Conservation (phyloP, 35 echinoderm and acorn worm species). For the Amphiura filiformis region DNA sequence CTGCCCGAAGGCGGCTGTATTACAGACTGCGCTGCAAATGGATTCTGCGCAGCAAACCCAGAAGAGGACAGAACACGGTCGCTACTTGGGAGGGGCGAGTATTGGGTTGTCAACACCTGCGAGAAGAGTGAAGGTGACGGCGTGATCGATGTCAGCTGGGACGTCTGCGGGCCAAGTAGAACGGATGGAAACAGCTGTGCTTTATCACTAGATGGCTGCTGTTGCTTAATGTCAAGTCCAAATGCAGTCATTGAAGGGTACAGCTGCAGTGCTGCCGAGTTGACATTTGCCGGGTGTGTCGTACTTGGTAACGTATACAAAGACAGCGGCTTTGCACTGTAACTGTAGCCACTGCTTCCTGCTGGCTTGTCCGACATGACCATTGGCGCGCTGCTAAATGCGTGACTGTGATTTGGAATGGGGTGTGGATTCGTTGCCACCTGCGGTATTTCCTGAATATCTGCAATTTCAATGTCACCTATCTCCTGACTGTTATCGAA, state of each 20-base stretch:
- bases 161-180: not conserved
- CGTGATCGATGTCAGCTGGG: not conserved
- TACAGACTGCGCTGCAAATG: constrained; percentile 6
- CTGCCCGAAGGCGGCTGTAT: constrained; percentile 45
- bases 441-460: not conserved
- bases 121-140: constrained; percentile 45
- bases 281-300: not conserved
- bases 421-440: not conserved
- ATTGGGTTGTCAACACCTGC: constrained; percentile 35
- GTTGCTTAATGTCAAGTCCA: not conserved
- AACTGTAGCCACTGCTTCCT: not conserved
- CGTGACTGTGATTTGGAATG: not conserved
- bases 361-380: not conserved
- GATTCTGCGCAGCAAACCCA: not conserved
- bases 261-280: not conserved
- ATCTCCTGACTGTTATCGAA: not conserved
- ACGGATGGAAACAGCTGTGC: not conserved
- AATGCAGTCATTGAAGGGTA: constrained; percentile 2
- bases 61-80: not conserved
- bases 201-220: not conserved
- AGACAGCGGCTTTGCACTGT: constrained; percentile 7
- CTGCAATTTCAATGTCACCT: not conserved
- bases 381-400: not conserved
- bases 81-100: constrained; percentile 21
- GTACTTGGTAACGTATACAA: not conserved